Evolutionary conservation across 92 coral and sea anemone genomes (phyloP), one percentile per base, ranked within the genome.

Genomic region (Paramuricea clavata): DNA sequence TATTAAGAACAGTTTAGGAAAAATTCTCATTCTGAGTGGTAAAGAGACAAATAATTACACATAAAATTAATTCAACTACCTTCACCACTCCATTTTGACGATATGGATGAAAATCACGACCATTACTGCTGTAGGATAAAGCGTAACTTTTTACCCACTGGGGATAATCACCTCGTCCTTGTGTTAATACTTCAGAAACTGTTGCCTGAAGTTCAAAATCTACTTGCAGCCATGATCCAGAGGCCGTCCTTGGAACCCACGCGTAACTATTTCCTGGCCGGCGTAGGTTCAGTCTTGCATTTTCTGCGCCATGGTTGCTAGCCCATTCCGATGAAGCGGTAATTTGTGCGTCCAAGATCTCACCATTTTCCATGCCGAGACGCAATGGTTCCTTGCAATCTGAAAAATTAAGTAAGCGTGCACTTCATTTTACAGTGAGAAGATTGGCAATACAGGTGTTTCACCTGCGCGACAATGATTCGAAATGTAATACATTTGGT

Each of bases 321-420:
- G 72, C 72, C 19, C 31, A 65, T 65, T 65, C 72, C 7, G 72
- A 65, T 19, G 72, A 65, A 12, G 36, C 72, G 22, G 72, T 7
- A 25, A 65, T 65, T 19, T 65, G 72, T 13, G 72, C 27, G 72
- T 65, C 72, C 22, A 65, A 65, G 22, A 65, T 65, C 41, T 65
- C 72, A 26, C 72, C 72, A 65, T 65, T 65, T 31, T 65, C 72
- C 72, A 27, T 65, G 36, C 72, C 72, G 9, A 65, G 72, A 11
- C 72, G 72, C 31, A 65, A 65, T 31, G 72, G 41, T 33, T 65
- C 72, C 36, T 65, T 65, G 41, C 72, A 65, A 12, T 65, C 72
- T 65, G 19, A 10, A 62, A 62, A 16, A 61, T 3, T 19, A 56
- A n/a, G 0, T 8, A 56, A 8, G 10, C 44, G 4, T 39, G 44